phyloP scores from a whole-genome alignment of 2,797 vertebrate species.

The Oreochromis grahami region DNA sequence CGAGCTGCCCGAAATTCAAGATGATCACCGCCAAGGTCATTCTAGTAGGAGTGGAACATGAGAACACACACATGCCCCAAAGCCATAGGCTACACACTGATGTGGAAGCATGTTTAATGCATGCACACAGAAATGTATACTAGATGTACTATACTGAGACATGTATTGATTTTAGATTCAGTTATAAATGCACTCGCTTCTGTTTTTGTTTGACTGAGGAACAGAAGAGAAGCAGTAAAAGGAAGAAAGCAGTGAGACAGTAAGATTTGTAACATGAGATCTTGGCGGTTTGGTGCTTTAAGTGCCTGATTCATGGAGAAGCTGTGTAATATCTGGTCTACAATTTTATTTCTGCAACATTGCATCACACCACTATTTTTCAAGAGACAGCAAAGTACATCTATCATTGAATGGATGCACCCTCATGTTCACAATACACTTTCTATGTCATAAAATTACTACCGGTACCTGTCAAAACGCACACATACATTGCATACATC shows the following conservation, averaged over 20 bases:
- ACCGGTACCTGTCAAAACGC: slow-evolving; percentile 10
- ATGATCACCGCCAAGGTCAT: slow-evolving; percentile 47
- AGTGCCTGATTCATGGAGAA: slow-evolving; percentile 49
- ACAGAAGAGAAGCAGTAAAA: background rate
- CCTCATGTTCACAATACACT: slow-evolving; percentile 37
- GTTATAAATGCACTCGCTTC: slow-evolving; percentile 15
- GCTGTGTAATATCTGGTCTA: slow-evolving; percentile 41
- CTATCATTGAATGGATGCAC: slow-evolving; percentile 15
- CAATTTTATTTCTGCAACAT: slow-evolving; percentile 40
- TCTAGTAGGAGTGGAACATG: background rate
- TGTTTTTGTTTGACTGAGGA: slow-evolving; percentile 1
- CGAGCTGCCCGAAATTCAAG: slow-evolving; percentile 31
- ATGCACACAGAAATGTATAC: background rate
- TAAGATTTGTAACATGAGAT: slow-evolving; percentile 46
- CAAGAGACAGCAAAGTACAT: slow-evolving; percentile 19
- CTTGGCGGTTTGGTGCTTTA: slow-evolving; percentile 13
- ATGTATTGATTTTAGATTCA: slow-evolving; percentile 33
- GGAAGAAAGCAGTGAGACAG: background rate
- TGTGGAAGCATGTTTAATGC: background rate
- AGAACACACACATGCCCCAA: background rate
- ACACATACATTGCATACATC: background rate
- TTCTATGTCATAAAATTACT: slow-evolving; percentile 8
- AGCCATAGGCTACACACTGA: background rate
- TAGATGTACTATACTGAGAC: background rate
- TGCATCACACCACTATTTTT: slow-evolving; percentile 48